Base-by-base conservation (phyloP, 1,140 invertebrate genomes). In the Alviniconcha marisindica region DNA sequence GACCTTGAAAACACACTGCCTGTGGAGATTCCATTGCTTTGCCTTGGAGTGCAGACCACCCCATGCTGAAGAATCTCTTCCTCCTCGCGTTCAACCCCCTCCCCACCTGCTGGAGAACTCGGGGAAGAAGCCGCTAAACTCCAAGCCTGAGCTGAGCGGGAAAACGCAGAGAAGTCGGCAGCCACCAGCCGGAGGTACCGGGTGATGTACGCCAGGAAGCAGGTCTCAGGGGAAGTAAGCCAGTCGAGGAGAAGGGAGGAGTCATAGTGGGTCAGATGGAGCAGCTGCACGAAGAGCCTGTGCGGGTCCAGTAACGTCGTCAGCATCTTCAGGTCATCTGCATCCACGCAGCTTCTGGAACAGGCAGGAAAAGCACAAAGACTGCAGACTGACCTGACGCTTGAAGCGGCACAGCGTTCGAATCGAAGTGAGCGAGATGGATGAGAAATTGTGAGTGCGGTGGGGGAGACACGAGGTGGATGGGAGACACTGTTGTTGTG, bases 201-300 rank as follows among this genome's bases (percentile, higher is more conserved):
- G 76, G 97, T 94, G 76, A 98, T 93, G 94, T 98, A 98, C 4
- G 97, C 93, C 63, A 98, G 93, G 91, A 98, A 98, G 92, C 96
- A 97, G 7, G 97, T 98, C 92, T 98, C 97, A 91, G 97, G 97
- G 87, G 96, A 97, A 38, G 97, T 96, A 82, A 98, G 94, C 90
- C 97, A 95, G 94, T 98, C 97, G 51, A 98, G 92, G 31, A 98
- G 90, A 0, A 98, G 95, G 91, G 96, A 96, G 21, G 95, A 95
- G 90, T 97, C 97, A 63, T 78, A 85, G n/a, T 51, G 21, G 7
- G 76, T 82, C 31, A 73, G 40, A 3, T 82, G 73, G 51, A 82
- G 63, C 36, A 85, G 38, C 77, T 56, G 54, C 33, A 73, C 18
- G 71, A 85, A 85, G 18, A 77, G 84, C n/a, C 38, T 48, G 81